These are phyloP conservation scores for Samia ricini DNA, from an alignment of 1,140 invertebrate species.

Conservation along the genomic window DNA sequence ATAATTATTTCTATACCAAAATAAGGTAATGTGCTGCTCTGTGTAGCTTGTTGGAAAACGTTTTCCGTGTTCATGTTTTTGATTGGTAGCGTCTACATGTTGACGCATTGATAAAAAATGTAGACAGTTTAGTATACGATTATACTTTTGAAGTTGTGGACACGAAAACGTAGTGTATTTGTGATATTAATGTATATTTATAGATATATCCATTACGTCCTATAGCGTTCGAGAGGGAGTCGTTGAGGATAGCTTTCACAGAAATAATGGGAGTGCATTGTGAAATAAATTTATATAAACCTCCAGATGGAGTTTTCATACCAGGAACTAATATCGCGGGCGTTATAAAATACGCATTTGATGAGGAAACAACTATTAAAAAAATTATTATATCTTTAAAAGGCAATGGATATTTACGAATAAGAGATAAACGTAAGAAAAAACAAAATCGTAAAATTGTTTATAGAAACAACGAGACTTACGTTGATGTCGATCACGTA, in stretches of 20 bases:
- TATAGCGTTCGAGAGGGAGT: no score
- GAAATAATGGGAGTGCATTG: conserved; percentile 4
- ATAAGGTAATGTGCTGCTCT: not conserved
- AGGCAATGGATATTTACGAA: conserved; percentile 4
- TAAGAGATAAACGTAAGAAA: not conserved
- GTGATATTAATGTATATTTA: no score
- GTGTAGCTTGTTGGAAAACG: not conserved
- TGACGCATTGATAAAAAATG: not conserved
- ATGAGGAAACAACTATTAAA: conserved; percentile 1
- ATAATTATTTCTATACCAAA: no score
- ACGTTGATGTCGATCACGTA: not conserved
- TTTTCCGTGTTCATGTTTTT: not conserved
- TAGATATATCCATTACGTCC: no score
- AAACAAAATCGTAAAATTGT: not conserved
- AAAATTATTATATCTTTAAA: conserved; percentile 1
- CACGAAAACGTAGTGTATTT: not conserved
- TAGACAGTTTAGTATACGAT: no score
- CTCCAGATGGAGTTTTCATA: not conserved
- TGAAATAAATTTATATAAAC: conserved; percentile 2
- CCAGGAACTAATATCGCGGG: not conserved
- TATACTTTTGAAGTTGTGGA: not conserved
- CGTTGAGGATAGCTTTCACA: not conserved
- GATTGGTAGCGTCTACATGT: not conserved
- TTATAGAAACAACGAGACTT: not conserved
- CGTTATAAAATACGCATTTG: conserved; percentile 5